Percentiles rank a stretch among this genome's conserved stretches.
phyloP scores from a whole-genome alignment of 1,140 invertebrate species.

The Drosophila suzukii region DNA sequence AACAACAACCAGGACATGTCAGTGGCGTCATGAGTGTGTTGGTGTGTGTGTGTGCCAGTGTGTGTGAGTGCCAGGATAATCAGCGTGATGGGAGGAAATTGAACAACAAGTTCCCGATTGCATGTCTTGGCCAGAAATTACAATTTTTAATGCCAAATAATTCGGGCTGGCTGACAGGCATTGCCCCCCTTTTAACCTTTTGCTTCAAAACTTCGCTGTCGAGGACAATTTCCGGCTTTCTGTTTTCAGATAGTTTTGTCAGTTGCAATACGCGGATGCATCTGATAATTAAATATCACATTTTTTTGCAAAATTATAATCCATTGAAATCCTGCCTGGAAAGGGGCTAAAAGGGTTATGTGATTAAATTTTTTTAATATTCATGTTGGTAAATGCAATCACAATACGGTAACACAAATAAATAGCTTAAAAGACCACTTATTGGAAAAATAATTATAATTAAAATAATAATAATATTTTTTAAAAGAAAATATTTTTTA shows the following conservation, averaged over 20 bases:
- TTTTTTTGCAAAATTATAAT: no score
- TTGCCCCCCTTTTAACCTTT: background rate
- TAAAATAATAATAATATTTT: no score
- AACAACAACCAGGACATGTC: conserved; percentile 53
- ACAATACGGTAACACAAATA: no score
- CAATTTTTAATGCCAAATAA: conserved; percentile 44
- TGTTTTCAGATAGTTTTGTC: background rate
- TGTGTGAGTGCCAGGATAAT: conserved; percentile 28
- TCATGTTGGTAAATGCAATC: no score
- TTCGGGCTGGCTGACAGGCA: conserved; percentile 25
- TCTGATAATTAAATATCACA: no score
- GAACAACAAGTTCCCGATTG: conserved; percentile 43
- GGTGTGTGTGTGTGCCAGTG: conserved; percentile 1
- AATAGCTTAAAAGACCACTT: no score
- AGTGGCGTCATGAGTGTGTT: background rate
- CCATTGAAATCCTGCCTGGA: no score
- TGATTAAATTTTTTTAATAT: no score
- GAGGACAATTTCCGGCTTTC: conserved; percentile 12
- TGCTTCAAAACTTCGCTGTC: no score
- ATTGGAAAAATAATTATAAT: no score
- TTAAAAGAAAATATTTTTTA: no score
- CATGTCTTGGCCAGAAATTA: conserved; percentile 53
- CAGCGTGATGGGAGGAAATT: conserved; percentile 39
- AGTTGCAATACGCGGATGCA: background rate
- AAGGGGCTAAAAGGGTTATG: no score